Conservation (phyloP, 2,888 invertebrate species). For the Gari tellinella region DNA sequence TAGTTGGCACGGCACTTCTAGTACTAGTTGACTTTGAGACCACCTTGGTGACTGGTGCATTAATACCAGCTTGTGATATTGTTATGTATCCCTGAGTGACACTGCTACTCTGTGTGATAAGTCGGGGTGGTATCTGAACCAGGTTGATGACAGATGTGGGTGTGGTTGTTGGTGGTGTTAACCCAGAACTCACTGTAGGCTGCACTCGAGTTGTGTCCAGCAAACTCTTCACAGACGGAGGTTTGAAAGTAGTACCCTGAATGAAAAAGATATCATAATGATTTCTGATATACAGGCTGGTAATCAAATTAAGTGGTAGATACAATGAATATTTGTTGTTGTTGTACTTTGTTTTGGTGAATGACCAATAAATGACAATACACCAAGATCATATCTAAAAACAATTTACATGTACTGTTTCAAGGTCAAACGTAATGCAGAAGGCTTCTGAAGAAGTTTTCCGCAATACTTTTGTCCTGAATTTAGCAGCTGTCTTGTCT, state of each 20-base stretch:
- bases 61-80: too few species aligned
- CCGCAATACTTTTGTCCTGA: too few species aligned
- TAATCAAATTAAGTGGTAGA: too few species aligned
- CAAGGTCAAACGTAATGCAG: too few species aligned
- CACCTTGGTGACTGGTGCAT: not conserved
- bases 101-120: not conserved
- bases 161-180: slow-evolving; percentile 5
- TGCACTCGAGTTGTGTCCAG: slow-evolving; percentile 59
- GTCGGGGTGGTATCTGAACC: not conserved
- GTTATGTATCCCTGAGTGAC: not conserved
- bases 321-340: too few species aligned
- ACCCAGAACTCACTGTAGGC: slow-evolving; percentile 38
- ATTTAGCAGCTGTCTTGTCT: too few species aligned
- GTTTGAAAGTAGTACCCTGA: slow-evolving; percentile 26
- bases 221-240: slow-evolving; percentile 66
- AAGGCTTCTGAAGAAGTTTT: too few species aligned
- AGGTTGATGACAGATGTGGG: slow-evolving; percentile 5
- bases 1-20: slow-evolving; percentile 52
- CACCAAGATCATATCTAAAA: too few species aligned
- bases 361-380: too few species aligned
- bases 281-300: too few species aligned
- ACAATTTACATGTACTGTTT: too few species aligned
- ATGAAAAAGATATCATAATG: not conserved
- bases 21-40: slow-evolving; percentile 16
- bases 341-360: too few species aligned